Base-by-base conservation (phyloP, 2,797 vertebrate genomes). In the Trematomus bernacchii region DNA sequence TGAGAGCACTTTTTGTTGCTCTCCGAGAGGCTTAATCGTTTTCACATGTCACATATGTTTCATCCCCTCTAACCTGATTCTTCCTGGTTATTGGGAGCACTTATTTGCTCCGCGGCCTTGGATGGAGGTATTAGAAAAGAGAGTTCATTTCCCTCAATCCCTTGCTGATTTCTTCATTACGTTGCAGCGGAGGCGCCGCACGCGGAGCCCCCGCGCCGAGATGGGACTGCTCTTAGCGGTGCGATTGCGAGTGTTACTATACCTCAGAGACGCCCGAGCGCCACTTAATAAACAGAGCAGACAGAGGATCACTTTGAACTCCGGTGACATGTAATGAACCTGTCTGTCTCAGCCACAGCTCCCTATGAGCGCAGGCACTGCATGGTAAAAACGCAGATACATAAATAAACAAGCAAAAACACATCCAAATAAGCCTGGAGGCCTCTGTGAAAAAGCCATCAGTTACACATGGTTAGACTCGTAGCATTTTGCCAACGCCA, bases 141-240 rank as follows among this genome's bases (percentile, higher is more conserved):
- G 87, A 92, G 91, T 92, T 93, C 86, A 92, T 93, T 89, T 91
- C 85, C 86, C 83, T 62, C 83, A 68, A 86, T 92, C 93, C 93
- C 91, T 91, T 88, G 91, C 87, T 89, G 92, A 93, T 93, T 93
- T 76, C 87, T 93, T 92, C 90, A 93, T 94, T 93, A 92, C 82
- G 55, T 76, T 47, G 90, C 85, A 48, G 87, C 76, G 58, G 79
- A 58, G 78, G 54, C 80, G 64, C 74, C 9, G 79, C 75, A 51
- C 60, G 5, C 66, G 11, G 64, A 72, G 65, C 57, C 72, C 21
- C 21, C 6, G 65, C 8, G 3, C 50, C 46, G 65, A 76, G 89
- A 79, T 57, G 85, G 88, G 85, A 80, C 76, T 30, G 79, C 88
- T 88, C 82, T 87, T 80, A 84, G 85, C 61, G 33, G 55, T 10